Base-by-base conservation (phyloP, 2,888 invertebrate genomes). In the Allygus modestus region DNA sequence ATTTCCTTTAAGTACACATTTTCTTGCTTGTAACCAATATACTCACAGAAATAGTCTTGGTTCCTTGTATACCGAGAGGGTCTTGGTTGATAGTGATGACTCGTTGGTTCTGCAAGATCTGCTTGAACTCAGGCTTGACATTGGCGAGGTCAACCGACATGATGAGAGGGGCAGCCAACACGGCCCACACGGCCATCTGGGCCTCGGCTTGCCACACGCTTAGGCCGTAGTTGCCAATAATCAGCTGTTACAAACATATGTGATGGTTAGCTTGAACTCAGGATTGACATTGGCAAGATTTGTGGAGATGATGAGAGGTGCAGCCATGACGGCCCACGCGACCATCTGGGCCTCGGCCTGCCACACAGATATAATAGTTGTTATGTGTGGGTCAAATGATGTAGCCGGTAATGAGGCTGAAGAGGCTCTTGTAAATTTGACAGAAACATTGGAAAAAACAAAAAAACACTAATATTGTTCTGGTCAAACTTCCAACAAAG, bases 121-220 rank as follows among this genome's bases (percentile, higher is more conserved):
- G 91, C 88, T 92, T 92, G 87, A 93, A 93, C 87, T 92, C 92
- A 0, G 92, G 91, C 31, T 90, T 89, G 77, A 95, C 92, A 41
- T 91, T 91, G 15, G 92, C 90, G 28, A 95, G 90, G 88, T 95
- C 94, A 5, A 91, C 92, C 51, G 94, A 95, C 91, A 95, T 94
- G 54, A 95, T 91, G 0, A 95, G 90, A 0, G 95, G 95, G 0
- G 95, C 93, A 0, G 95, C 94, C 88, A 95, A 89, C 43, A 95
- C 90, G 0, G 94, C 92, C 95, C 95, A 95, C 73, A 95, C 91
- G 0, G 94, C 94, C 94, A 95, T 94, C 89, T 95, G 95, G 0
- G 92, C 92, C 69, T 92, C 91, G 20, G 94, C 92, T 89, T 95
- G 94, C 85, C 94, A 93, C 84, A 92, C 89, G 73, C 93, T 92